Percentiles rank a stretch among this genome's conserved stretches.
Conservation (phyloP, 37 sponge, comb jelly and placozoan genomes). For the Oscarella lobularis region DNA sequence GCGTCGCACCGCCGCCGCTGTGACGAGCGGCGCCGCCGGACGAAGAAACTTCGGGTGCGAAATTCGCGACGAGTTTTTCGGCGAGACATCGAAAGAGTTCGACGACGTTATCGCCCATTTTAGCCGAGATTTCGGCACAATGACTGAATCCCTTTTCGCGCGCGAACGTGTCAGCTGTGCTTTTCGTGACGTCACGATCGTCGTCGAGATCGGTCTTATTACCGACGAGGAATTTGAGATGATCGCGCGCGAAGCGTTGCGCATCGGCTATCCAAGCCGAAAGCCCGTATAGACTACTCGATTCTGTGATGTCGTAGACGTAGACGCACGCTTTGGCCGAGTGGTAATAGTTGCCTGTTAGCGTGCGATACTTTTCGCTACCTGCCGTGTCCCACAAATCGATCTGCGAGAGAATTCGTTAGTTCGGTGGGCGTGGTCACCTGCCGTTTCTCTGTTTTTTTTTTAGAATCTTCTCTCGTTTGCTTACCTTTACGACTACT, state of each 20-base stretch:
- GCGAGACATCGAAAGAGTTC: not conserved
- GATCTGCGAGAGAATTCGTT: not conserved
- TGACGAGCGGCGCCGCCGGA: too few relatives aligned
- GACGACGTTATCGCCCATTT: not conserved
- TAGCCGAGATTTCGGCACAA: not conserved
- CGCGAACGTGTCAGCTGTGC: not conserved
- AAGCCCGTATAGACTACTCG: not conserved
- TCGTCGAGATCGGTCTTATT: not conserved
- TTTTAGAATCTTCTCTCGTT: too few relatives aligned
- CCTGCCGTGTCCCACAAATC: conserved; percentile 3
- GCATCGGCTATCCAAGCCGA: not conserved
- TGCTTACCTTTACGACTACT: not conserved
- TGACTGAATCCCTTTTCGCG: not conserved
- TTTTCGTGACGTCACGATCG: not conserved
- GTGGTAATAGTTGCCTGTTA: not conserved
- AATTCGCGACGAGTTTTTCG: not conserved
- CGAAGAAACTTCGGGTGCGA: not conserved
- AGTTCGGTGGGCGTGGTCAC: too few relatives aligned
- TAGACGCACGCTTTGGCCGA: not conserved
- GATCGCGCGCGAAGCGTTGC: not conserved
- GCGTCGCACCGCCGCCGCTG: too few relatives aligned
- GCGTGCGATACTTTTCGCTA: not conserved
- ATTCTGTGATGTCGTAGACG: not conserved
- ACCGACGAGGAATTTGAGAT: not conserved
- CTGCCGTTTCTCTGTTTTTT: too few relatives aligned